Base-by-base conservation (phyloP, 1,140 invertebrate species). In the Ceratosolen solmsi region DNA sequence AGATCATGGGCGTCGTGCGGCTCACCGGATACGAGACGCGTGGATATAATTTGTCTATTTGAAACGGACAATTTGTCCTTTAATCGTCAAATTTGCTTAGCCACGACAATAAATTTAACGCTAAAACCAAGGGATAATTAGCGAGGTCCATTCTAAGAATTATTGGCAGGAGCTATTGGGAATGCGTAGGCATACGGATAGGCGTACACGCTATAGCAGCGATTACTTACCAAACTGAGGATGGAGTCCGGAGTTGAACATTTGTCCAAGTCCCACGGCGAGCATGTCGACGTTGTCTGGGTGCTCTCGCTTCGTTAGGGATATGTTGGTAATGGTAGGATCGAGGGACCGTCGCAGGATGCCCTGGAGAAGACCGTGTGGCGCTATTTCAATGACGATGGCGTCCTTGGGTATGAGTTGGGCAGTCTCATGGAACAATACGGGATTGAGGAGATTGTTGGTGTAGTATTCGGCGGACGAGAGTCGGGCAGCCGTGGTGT, bases 391-490 rank as follows among this genome's bases (percentile, higher is more conserved):
- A 86, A 96, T 95, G 0, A 95, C 94, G 73, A 98, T 92, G 0
- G 97, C 95, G 89, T 98, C 95, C 60, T 92, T 91, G 0, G 96
- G 97, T 36, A 99, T 94, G 71, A 96, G 91, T 15, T 93, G 91
- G 1, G 96, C 91, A 0, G 95, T 95, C 89, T 98, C 96, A 86
- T 98, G 95, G 87, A 98, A 98, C 0, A 97, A 90, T 0, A 98
- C 97, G 27, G 96, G 94, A 84, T 91, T 95, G 60, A 98, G 89
- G 9, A 98, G 91, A 89, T 99, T 99, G 88, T 99, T 98, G 0
- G 97, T 97, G 87, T 98, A 96, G 88, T 99, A 99, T 85, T 97
- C 96, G 5, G 97, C 95, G 0, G 97, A 98, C 0, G 95, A 97
- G 17, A 94, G 87, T 78, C 94, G 92, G 1, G 95, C 94, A 8